phyloP scores from a whole-genome alignment of 2,113 vertebrate species.

The Mohoua ochrocephala region DNA sequence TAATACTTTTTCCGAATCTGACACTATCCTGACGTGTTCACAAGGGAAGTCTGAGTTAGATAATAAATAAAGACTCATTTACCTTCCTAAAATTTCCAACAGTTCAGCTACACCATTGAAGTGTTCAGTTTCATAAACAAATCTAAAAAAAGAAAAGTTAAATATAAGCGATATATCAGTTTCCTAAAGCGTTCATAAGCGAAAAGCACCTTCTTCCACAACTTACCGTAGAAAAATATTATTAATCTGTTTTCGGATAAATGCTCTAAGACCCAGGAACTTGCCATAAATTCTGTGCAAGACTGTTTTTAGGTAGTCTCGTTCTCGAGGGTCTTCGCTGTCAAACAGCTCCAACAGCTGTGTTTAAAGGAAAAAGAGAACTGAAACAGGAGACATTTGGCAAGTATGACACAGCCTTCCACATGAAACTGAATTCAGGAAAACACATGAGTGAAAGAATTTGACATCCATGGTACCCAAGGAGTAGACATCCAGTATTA shows the following conservation, averaged over 20 bases:
- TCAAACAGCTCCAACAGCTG: slow-evolving; percentile 98
- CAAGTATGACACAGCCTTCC: neutral
- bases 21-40: neutral
- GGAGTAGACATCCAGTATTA: neutral
- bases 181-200: neutral
- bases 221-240: slow-evolving; percentile 99
- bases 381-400: neutral
- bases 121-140: slow-evolving; percentile 99
- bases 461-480: neutral
- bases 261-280: slow-evolving; percentile 99
- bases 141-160: slow-evolving; percentile 75
- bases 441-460: neutral
- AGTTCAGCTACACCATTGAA: slow-evolving; percentile 98
- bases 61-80: slow-evolving; percentile 38
- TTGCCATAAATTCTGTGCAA: slow-evolving; percentile 99
- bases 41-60: neutral
- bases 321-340: slow-evolving; percentile 97
- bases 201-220: neutral
- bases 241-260: slow-evolving; percentile 99
- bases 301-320: slow-evolving; percentile 99
- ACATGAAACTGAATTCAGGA: neutral
- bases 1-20: neutral
- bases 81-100: slow-evolving; percentile 99
- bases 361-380: slow-evolving; percentile 35
- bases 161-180: neutral